Evolutionary conservation across 1,140 invertebrate species (phyloP).

Genomic region (Frieseomelitta varia): DNA sequence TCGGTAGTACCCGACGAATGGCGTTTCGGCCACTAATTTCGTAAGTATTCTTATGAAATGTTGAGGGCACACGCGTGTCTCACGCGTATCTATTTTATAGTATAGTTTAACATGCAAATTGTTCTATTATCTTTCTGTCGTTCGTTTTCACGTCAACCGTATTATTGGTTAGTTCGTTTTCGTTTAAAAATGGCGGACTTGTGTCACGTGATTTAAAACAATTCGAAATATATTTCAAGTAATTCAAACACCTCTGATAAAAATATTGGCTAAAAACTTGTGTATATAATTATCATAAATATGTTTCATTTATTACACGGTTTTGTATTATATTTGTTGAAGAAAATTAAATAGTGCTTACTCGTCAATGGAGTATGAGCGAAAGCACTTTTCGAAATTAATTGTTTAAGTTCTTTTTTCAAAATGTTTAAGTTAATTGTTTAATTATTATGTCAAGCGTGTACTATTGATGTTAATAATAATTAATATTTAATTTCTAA

Average conservation of each 20-base stretch:
- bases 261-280: background rate
- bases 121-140: background rate
- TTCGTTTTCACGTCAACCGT: background rate
- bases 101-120: background rate
- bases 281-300: background rate
- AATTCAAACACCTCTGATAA: background rate
- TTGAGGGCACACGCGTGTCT: background rate
- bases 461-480: too few relatives aligned
- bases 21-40: conserved; percentile 2
- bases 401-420: background rate
- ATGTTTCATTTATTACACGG: background rate
- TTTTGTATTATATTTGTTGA: background rate
- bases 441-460: too few relatives aligned
- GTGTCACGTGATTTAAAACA: background rate
- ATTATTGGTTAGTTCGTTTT: background rate
- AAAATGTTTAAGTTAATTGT: background rate
- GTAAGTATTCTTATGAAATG: conserved; percentile 31
- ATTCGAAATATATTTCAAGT: background rate
- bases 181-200: background rate
- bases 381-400: background rate
- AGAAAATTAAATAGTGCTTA: background rate
- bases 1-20: background rate
- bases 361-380: too few relatives aligned
- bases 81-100: too few relatives aligned
- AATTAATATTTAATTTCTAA: too few relatives aligned